Percentiles rank a stretch among this genome's conserved stretches.
These are phyloP conservation scores for Isotomurus palustris DNA, from an alignment of 2,888 invertebrate species.

Conservation along the genomic window DNA sequence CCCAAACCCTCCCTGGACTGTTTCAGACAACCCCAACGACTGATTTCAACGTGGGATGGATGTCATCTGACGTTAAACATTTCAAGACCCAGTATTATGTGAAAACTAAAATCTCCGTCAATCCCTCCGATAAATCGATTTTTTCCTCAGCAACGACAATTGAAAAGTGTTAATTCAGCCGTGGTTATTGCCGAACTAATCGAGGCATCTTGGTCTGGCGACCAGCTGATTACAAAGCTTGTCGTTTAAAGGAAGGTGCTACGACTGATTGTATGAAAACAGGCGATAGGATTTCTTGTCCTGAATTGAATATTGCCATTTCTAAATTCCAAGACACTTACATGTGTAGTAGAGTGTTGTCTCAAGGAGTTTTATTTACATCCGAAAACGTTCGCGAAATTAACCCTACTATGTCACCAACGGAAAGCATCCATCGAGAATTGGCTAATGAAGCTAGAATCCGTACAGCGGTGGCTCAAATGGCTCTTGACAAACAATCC, in stretches of 20 bases:
- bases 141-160: background rate
- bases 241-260: constrained; percentile 1
- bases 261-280: constrained; percentile 9
- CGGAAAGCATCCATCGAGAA: no score
- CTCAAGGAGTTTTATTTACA: constrained; percentile 1
- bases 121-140: background rate
- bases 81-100: background rate
- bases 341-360: background rate
- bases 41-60: background rate
- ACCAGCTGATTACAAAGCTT: background rate
- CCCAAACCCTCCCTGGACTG: no score
- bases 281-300: constrained; percentile 1
- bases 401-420: no score
- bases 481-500: no score
- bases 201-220: constrained; percentile 4
- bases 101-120: background rate
- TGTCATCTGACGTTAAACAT: background rate
- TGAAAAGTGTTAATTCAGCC: background rate
- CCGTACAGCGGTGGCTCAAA: no score
- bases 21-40: no score
- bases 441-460: no score
- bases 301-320: constrained; percentile 7
- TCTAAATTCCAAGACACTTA: background rate
- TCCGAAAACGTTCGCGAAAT: no score
- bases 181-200: background rate